A percentile compares a stretch with the other conserved stretches of the same genome.
phyloP scores from a whole-genome alignment of 1,140 invertebrate genomes.

The Tyrophagus putrescentiae region DNA sequence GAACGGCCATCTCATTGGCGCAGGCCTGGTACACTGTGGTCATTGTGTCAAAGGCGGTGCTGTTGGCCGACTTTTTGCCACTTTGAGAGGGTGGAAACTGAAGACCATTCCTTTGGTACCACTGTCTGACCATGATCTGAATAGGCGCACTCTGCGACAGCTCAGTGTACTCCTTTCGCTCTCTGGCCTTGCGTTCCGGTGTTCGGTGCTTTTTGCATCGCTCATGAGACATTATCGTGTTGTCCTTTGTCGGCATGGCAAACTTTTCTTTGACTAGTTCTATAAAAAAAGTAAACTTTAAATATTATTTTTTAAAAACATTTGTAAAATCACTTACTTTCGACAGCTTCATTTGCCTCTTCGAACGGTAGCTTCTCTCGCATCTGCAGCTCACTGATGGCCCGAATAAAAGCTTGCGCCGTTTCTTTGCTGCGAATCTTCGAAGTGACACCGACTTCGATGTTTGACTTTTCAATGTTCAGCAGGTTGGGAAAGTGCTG shows the following conservation, averaged over 20 bases:
- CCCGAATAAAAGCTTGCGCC: conserved; percentile 24
- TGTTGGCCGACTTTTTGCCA: too few species aligned
- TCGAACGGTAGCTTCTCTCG: background rate
- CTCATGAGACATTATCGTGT: conserved; percentile 14
- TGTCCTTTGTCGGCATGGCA: background rate
- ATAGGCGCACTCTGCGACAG: background rate
- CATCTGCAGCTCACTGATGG: conserved; percentile 17
- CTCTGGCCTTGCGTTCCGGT: background rate
- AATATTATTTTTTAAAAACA: background rate
- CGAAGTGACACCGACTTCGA: conserved; percentile 25
- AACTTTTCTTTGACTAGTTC: conserved; percentile 2
- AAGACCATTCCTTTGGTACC: background rate
- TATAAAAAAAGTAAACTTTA: too few species aligned
- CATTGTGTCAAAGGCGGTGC: conserved; percentile 18
- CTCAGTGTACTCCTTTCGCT: background rate
- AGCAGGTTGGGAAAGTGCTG: conserved; percentile 20
- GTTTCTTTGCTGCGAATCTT: conserved; percentile 24
- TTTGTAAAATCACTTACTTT: background rate
- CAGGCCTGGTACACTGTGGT: conserved; percentile 24
- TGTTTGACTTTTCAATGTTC: conserved; percentile 12
- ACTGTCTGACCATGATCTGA: background rate
- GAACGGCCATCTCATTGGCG: conserved; percentile 24
- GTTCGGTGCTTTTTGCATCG: background rate
- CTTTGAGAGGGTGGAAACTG: too few species aligned
- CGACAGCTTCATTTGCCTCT: background rate